Base-by-base conservation (phyloP, 2,113 vertebrate genomes). In the Pipa parva region DNA sequence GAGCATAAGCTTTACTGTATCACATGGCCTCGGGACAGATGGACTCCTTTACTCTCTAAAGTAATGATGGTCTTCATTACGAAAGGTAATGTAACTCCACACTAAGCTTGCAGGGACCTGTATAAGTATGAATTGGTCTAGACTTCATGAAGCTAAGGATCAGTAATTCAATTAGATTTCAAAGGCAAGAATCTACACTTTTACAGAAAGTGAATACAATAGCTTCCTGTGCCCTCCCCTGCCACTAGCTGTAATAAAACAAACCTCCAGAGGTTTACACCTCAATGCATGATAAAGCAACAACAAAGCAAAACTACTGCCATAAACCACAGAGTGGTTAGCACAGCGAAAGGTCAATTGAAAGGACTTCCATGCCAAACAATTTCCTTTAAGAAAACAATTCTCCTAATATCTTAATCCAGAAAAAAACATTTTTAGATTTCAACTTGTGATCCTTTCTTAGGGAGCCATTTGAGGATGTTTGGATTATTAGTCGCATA, bases 161-260 rank as follows among this genome's bases (percentile, higher is more conserved):
- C 79, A 78, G 73, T 79, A 83, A 83, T 79, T 79, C 79, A 83
- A 85, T 83, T 84, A 81, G 72, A 78, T 82, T 85, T 86, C 75
- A 82, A 85, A 83, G 79, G 76, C 67, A 73, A 71, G 73, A 72
- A 67, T 76, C 74, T 77, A 77, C 78, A 72, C 81, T 82, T 81
- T n/a, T 10, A 78, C 75, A 73, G 60, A 57, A 51, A 36, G 71
- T 71, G 77, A 82, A 82, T 70, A 78, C 80, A 79, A 80, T 76
- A 79, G 77, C 78, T 80, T 82, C 80, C 78, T 81, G 76, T 74
- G 76, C 65, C 69, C 75, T 78, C 74, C 76, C 74, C 76, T 61
- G 74, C 63, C 48, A 65, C 67, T 50, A 70, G 75, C 73, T 68
- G 60, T 75, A 74, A 78, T 78, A 78, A 80, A 78, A 74, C 76